Evolutionary conservation across 2,797 vertebrate species (phyloP).

Genomic region (Dryobates pubescens): DNA sequence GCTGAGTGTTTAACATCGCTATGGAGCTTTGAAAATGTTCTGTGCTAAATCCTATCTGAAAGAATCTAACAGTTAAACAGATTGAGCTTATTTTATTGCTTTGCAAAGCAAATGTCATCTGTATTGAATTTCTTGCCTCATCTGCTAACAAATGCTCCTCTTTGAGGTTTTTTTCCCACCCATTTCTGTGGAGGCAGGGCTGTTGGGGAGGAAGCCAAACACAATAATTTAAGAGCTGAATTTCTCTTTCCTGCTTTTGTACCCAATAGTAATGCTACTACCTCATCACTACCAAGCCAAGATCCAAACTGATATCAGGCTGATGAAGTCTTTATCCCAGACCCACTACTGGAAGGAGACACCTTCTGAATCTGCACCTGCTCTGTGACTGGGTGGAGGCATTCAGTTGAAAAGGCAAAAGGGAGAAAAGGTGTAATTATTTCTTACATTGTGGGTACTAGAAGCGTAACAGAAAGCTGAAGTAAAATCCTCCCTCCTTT

Average conservation of each 20-base stretch:
- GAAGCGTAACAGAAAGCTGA: not conserved
- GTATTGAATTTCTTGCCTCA: constrained; percentile 50
- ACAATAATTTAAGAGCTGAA: not conserved
- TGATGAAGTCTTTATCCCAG: not conserved
- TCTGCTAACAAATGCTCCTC: constrained; percentile 13
- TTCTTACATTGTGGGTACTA: accelerated
- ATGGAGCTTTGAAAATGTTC: constrained; percentile 9
- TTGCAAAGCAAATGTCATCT: constrained; percentile 55
- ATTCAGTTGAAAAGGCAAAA: not conserved
- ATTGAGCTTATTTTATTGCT: constrained; percentile 47
- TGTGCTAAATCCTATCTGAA: constrained; percentile 3
- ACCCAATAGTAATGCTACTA: not conserved
- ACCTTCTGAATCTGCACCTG: not conserved
- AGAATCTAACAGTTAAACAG: constrained; percentile 39
- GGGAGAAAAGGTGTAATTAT: not conserved
- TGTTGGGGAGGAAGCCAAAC: not conserved
- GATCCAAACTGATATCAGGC: not conserved
- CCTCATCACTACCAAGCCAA: not conserved
- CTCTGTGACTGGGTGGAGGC: not conserved
- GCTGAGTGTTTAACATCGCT: not conserved
- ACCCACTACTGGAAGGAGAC: not conserved
- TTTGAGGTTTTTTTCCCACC: not conserved
- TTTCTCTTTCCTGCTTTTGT: constrained; percentile 3
- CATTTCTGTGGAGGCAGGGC: not conserved
- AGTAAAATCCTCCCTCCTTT: not conserved